Base-by-base conservation (phyloP, 1,140 invertebrate species). In the Drosophila kanapiae region DNA sequence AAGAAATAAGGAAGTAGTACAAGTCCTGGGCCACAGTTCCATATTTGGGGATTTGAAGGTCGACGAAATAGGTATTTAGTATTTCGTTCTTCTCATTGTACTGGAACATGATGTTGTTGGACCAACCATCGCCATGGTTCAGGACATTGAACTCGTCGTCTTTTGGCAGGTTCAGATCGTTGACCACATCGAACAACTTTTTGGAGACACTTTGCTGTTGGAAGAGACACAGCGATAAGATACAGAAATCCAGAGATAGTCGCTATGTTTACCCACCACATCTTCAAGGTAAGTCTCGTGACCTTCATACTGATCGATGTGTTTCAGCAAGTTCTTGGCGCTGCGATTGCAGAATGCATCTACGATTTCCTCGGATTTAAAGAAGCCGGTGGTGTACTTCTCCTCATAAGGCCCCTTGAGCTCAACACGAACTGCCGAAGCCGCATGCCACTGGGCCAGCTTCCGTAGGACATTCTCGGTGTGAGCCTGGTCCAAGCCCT, bases 111-210 rank as follows among this genome's bases (percentile, higher is more conserved):
- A 96, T 94, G 75, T 96, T 94, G 57, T 93, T 91, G 1, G 75
- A 61, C 91, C 88, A 92, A n/a, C 93, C 93, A 82, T 96, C 95
- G 4, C 95, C 95, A 48, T 96, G 95, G 78, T 94, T 95, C 11
- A 96, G 85, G 1, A 95, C 95, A 75, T 94, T 94, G 64, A 95
- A 95, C n/a, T 94, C 94, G 14, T 94, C 93, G 0, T 91, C 62
- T 35, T 94, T 74, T 0, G 56, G 49, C 3, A 31, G 11, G 13
- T 54, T 68, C 27, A 77, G 5, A 1, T 78, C 35, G 11, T 57
- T 42, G 0, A 38, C 49, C 0, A 76, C 33, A 4, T 80, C 31
- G 8, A 75, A 48, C 4, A 80, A 13, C 53, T 75, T 76, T 5
- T 69, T 56, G 2, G 75, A 35, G 13, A 75, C 63, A 33, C 60